Conservation (phyloP, 2,888 invertebrate genomes). For the Hermaeophaga mercurialis region DNA sequence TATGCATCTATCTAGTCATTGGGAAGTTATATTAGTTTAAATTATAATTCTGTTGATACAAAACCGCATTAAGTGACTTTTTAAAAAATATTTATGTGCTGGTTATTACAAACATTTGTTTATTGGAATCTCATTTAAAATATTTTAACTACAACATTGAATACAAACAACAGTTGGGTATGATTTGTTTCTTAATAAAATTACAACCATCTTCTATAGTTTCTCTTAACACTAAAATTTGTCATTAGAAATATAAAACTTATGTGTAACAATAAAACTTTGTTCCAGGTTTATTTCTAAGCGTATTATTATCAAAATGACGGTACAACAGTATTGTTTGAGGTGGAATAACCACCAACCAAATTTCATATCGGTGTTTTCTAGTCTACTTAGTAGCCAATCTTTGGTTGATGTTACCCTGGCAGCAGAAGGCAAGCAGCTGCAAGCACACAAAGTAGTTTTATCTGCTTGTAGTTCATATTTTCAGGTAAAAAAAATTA, state of each 20-base stretch:
- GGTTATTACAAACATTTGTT: neutral
- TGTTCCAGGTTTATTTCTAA: neutral
- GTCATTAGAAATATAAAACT: too few relatives aligned
- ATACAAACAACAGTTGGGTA: too few relatives aligned
- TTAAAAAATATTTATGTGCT: neutral
- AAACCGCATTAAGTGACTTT: too few relatives aligned
- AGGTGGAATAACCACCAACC: slow-evolving; percentile 95
- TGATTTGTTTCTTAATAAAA: too few relatives aligned
- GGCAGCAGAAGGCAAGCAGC: slow-evolving; percentile 86
- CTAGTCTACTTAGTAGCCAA: slow-evolving; percentile 80
- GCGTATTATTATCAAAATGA: slow-evolving; percentile 43
- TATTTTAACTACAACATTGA: too few relatives aligned
- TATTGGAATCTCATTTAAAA: too few relatives aligned
- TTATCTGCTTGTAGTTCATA: slow-evolving; percentile 92
- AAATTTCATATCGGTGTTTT: slow-evolving; percentile 89
- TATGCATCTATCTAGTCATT: neutral
- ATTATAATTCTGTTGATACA: neutral
- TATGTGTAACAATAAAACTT: neutral
- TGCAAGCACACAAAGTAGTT: slow-evolving; percentile 89
- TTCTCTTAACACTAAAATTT: too few relatives aligned
- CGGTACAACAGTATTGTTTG: slow-evolving; percentile 58
- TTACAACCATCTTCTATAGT: too few relatives aligned
- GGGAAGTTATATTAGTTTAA: neutral
- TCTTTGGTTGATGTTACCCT: slow-evolving; percentile 87
- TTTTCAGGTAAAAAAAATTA: slow-evolving; percentile 70